Evolutionary conservation across 2,113 vertebrate species (phyloP).

Genomic region (Pampusana beccarii): DNA sequence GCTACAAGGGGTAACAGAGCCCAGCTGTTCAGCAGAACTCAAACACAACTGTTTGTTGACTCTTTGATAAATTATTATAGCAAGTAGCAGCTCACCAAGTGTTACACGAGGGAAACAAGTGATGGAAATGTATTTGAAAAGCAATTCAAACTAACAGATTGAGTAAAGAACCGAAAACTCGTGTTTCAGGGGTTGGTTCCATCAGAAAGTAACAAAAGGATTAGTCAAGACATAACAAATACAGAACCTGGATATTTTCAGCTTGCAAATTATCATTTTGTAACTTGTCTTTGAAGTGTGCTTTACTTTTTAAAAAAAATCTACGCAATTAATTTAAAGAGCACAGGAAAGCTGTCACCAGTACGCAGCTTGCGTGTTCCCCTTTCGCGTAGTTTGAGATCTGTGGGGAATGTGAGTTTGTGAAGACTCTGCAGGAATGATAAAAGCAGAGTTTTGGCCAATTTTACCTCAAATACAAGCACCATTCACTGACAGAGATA

Average conservation of each 20-base stretch:
- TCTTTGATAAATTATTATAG: not conserved
- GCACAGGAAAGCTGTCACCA: not conserved
- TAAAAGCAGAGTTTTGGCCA: not conserved
- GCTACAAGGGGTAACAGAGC: not conserved
- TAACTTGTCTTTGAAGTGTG: not conserved
- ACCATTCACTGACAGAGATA: not conserved
- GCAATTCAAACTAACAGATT: not conserved
- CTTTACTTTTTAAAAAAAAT: not conserved
- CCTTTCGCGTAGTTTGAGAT: not conserved
- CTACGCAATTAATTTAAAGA: not conserved
- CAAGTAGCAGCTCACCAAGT: not conserved
- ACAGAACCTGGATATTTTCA: not conserved
- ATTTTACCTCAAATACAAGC: not conserved
- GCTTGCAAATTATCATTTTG: not conserved
- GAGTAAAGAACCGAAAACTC: not conserved
- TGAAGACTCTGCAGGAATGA: not conserved
- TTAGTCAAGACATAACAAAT: not conserved
- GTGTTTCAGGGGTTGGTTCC: not conserved
- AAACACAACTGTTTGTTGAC: not conserved
- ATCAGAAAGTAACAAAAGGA: not conserved
- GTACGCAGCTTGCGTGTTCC: not conserved
- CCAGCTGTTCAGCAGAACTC: not conserved
- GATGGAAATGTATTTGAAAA: not conserved
- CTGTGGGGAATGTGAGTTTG: not conserved
- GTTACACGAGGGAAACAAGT: not conserved